Base-by-base conservation (phyloP, 2,797 vertebrate species). In the Mastacembelus armatus region DNA sequence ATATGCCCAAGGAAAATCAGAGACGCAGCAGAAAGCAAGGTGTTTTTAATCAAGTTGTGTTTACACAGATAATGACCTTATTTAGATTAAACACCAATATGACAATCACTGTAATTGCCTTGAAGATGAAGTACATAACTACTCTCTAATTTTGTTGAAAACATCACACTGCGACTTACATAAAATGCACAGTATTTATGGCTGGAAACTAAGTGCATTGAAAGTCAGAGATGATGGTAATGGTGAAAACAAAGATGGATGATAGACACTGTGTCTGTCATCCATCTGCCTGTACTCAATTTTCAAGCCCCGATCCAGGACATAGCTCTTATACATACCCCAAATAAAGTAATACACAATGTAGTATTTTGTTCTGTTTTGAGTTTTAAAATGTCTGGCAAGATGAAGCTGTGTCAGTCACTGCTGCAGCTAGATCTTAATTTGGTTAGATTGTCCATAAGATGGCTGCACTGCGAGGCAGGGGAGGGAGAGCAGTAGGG, bases 21-120 rank as follows among this genome's bases (percentile, higher is more conserved):
- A 54, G n/a, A 52, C 39, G 35, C 32, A 24, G 49, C 24, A 5
- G 33, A 60, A 78, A 60, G 55, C 0, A 1, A 73, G 66, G 19
- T 51, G 24, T 68, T 86, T 78, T 78, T 75, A 67, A 81, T 84
- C 80, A 77, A 71, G 33, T 26, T 73, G 45, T 80, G 77, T 84
- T 84, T 65, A 71, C 45, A n/a, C 49, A 57, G 56, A 54, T 71
- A 71, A 61, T 59, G 72, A 39, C 74, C 68, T 74, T 35, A 47
- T 29, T 57, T 57, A 47, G 61, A 84, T 77, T 72, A 73, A 82
- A 85, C 62, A 48, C 14, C 36, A 10, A 58, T 58, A 27, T 59
- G 32, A 84, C 71, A 81, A 66, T 81, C 71, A 51, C 42, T 49
- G 19, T 79, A 75, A 85, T 74, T 82, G 62, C 51, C 42, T 80